phyloP scores from a whole-genome alignment of 1,140 invertebrate species.

The Kradibia gibbosae region DNA sequence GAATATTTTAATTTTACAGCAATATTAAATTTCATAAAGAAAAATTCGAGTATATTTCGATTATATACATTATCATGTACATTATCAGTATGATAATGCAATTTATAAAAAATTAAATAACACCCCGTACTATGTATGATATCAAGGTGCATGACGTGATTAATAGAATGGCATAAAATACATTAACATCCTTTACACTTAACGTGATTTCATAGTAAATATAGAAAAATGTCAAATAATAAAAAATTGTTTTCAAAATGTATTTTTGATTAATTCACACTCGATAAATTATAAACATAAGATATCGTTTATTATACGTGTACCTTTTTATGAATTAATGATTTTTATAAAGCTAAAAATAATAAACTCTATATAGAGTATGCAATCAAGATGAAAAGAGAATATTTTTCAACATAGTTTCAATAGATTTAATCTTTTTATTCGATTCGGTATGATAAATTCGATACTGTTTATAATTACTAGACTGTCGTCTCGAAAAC shows the following conservation, averaged over 20 bases:
- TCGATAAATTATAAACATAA: conserved; percentile 18
- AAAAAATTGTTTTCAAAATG: conserved; percentile 10
- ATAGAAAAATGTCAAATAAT: conserved; percentile 25
- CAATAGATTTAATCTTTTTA: neutral
- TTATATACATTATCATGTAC: no score
- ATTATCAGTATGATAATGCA: conserved; percentile 25
- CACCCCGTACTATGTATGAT: neutral
- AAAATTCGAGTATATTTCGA: conserved; percentile 21
- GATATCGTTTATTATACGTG: neutral
- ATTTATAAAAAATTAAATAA: neutral
- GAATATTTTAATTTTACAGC: conserved; percentile 33
- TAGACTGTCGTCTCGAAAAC: neutral
- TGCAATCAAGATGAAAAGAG: neutral
- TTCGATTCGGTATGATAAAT: neutral
- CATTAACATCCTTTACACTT: conserved; percentile 19
- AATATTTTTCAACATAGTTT: neutral
- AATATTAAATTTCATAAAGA: conserved; percentile 18
- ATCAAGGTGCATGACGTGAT: neutral
- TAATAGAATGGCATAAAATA: conserved; percentile 3
- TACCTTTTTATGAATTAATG: neutral
- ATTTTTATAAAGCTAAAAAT: conserved; percentile 9
- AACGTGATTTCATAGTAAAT: neutral
- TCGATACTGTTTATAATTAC: neutral
- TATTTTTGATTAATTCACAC: neutral
- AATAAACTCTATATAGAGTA: neutral